Evolutionary conservation across 1,140 invertebrate genomes (phyloP).

Genomic region (Lordiphosa clarofinis): DNA sequence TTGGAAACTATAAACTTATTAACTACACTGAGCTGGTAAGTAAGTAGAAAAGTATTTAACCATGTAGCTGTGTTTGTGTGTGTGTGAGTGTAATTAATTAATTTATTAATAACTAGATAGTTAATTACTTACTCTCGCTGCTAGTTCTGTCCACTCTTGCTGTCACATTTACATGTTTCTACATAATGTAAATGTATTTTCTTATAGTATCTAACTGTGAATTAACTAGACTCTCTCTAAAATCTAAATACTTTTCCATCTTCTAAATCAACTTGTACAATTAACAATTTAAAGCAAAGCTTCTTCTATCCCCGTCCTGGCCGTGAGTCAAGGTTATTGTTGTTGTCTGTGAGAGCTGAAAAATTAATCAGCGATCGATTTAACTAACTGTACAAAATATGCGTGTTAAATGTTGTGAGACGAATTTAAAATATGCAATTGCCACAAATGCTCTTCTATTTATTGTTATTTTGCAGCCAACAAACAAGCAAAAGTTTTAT

Average conservation of each 20-base stretch:
- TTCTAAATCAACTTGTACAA: constrained; percentile 15
- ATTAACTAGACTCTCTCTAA: background rate
- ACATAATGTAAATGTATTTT: too few species aligned
- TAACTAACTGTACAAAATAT: constrained; percentile 16
- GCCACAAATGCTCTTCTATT: constrained; percentile 4
- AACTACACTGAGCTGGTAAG: constrained; percentile 48
- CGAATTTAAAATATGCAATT: background rate
- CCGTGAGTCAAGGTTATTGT: constrained; percentile 28
- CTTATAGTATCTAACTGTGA: too few species aligned
- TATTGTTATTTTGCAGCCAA: constrained; percentile 10
- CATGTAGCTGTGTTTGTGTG: constrained; percentile 41
- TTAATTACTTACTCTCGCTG: constrained; percentile 8
- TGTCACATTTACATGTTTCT: constrained; percentile 1
- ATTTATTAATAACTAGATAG: constrained; percentile 1
- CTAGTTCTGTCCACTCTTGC: constrained; percentile 1
- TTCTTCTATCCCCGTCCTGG: constrained; percentile 8
- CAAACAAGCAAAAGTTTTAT: constrained; percentile 3
- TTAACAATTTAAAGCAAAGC: too few species aligned
- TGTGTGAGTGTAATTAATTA: constrained; percentile 52
- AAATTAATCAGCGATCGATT: constrained; percentile 48
- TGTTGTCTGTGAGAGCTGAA: constrained; percentile 18
- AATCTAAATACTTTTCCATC: background rate
- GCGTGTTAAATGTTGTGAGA: constrained; percentile 7
- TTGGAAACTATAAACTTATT: constrained; percentile 23
- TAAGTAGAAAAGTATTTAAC: constrained; percentile 18